phyloP scores from a whole-genome alignment of 2,888 invertebrate species.

The Conus canariensis region DNA sequence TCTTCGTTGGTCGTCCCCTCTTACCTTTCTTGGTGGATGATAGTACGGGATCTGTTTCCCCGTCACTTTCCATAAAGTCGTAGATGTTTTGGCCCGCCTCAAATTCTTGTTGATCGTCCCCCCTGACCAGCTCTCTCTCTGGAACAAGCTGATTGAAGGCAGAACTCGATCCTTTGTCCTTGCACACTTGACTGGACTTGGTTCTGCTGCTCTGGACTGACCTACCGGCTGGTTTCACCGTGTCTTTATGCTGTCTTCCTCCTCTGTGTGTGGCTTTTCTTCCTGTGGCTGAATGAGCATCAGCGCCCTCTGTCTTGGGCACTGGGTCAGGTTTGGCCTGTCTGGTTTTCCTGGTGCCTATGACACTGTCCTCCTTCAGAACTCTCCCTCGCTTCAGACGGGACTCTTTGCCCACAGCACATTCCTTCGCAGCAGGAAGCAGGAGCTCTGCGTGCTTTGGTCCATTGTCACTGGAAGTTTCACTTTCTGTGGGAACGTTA shows the following conservation, averaged over 20 bases:
- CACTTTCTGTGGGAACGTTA: background rate
- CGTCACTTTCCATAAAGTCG: constrained; percentile 20
- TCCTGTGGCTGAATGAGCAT: background rate
- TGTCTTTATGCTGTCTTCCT: background rate
- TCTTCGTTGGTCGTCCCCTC: background rate
- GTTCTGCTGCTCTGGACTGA: background rate
- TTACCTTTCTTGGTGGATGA: background rate
- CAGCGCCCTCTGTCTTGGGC: background rate
- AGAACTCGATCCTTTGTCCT: background rate
- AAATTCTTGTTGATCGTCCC: background rate
- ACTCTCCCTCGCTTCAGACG: background rate
- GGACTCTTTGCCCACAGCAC: background rate
- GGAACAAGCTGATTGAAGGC: background rate
- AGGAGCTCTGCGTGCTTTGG: background rate
- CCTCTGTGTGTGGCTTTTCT: background rate
- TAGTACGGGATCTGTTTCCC: background rate
- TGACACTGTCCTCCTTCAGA: background rate
- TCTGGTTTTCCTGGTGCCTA: background rate
- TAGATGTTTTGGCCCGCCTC: background rate
- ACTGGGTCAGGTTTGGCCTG: background rate
- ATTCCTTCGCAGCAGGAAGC: background rate
- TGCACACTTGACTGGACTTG: background rate
- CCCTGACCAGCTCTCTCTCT: background rate
- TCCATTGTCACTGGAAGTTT: background rate
- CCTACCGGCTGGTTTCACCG: background rate